Percentiles rank a stretch among this genome's conserved stretches.
These are phyloP conservation scores for Pseudorasbora parva DNA, from an alignment of 2,113 vertebrate genomes.

Conservation along the genomic window DNA sequence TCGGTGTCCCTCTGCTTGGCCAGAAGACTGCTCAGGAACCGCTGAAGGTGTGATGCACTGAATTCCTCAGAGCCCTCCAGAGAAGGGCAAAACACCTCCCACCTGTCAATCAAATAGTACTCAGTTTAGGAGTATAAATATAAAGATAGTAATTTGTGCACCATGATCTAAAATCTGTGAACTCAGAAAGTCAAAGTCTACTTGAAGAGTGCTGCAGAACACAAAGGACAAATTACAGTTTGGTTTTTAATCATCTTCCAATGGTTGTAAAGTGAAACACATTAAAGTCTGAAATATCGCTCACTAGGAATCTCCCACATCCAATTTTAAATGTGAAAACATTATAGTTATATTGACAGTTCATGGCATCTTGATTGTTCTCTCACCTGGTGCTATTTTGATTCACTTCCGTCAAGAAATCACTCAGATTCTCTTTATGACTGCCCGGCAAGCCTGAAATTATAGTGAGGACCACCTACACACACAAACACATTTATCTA, in stretches of 20 bases:
- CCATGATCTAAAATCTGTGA: not conserved
- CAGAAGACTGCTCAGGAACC: constrained; percentile 82
- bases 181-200: not conserved
- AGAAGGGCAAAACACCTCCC: constrained; percentile 85
- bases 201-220: not conserved
- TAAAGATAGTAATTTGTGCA: not conserved
- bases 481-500: constrained; percentile 25
- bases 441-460: constrained; percentile 91
- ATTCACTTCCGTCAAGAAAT: constrained; percentile 85
- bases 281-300: not conserved
- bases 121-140: not conserved
- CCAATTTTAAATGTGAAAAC: not conserved
- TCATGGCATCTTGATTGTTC: not conserved
- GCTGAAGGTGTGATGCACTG: constrained; percentile 87
- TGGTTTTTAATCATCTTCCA: not conserved
- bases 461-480: constrained; percentile 85
- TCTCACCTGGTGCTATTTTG: constrained; percentile 86
- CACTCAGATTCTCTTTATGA: constrained; percentile 81
- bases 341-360: not conserved
- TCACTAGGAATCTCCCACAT: not conserved
- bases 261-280: not conserved
- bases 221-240: not conserved
- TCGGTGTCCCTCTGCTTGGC: constrained; percentile 76
- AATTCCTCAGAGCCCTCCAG: constrained; percentile 82
- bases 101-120: constrained; percentile 72